Evolutionary conservation across 2,113 vertebrate genomes (phyloP).

Genomic region (Grallaria varia): DNA sequence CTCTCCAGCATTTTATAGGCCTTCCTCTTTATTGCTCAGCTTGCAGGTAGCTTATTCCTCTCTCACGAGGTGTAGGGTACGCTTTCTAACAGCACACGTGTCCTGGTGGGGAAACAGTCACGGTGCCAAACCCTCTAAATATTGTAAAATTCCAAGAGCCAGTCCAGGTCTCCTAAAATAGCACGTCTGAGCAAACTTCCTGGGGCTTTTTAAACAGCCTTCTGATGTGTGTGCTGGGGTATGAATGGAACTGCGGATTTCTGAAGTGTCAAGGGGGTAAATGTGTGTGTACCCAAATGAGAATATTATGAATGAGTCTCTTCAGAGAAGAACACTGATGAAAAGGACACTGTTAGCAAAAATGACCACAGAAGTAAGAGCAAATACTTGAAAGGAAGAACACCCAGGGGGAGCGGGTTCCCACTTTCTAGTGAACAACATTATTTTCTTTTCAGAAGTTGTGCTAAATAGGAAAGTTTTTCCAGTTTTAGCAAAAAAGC

Average conservation of each 20-base stretch:
- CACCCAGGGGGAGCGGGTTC: conserved; percentile 37
- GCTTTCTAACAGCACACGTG: neutral
- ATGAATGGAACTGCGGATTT: conserved; percentile 16
- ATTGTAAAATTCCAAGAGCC: conserved; percentile 69
- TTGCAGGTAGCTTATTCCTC: neutral
- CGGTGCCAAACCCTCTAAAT: conserved; percentile 50
- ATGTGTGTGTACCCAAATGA: conserved; percentile 15
- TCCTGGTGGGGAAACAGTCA: conserved; percentile 18
- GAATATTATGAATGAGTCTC: conserved; percentile 63
- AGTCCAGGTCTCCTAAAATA: conserved; percentile 71
- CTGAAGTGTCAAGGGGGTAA: conserved; percentile 8
- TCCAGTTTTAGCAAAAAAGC: conserved; percentile 5
- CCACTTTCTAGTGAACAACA: conserved; percentile 25
- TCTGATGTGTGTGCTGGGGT: conserved; percentile 20
- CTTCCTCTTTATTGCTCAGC: neutral
- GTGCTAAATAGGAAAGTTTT: conserved; percentile 24
- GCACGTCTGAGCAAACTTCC: conserved; percentile 68
- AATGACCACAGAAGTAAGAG: conserved; percentile 33
- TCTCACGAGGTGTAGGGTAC: accelerated
- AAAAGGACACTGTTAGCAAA: conserved; percentile 47
- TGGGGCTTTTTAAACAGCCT: conserved; percentile 51
- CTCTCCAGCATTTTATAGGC: neutral
- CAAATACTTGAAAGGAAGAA: conserved; percentile 41
- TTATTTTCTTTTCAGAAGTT: conserved; percentile 45
- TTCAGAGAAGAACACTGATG: conserved; percentile 55